Evolutionary conservation across 2,113 vertebrate species (phyloP).

Genomic region (Bettongia penicillata): DNA sequence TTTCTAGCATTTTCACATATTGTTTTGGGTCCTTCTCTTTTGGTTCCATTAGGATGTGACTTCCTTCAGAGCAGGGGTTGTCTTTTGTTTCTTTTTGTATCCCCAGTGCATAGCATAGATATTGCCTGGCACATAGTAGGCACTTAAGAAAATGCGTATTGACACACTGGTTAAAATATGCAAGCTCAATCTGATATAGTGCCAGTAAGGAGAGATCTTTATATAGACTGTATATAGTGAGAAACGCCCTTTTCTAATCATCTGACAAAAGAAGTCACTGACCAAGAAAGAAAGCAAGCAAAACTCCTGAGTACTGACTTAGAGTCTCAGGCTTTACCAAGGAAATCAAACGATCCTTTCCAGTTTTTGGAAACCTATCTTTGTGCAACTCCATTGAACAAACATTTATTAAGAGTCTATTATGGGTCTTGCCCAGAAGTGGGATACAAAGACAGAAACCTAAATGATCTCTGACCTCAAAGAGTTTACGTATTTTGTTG

Average conservation of each 20-base stretch:
- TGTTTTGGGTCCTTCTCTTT: neutral
- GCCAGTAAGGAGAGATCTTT: neutral
- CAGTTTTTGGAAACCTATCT: neutral
- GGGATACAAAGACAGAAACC: neutral
- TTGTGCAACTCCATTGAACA: neutral
- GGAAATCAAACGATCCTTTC: constrained; percentile 6
- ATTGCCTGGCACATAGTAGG: neutral
- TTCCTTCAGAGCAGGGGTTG: no score
- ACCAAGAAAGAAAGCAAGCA: constrained; percentile 1
- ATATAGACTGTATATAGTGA: neutral
- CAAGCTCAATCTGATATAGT: neutral
- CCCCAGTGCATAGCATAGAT: neutral
- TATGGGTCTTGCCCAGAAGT: neutral
- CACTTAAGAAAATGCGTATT: neutral
- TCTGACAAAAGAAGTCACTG: constrained; percentile 26
- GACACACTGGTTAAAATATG: neutral
- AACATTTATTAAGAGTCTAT: neutral
- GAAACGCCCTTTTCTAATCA: neutral
- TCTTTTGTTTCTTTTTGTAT: neutral
- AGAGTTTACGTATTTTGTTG: neutral
- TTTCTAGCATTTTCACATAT: constrained; percentile 26
- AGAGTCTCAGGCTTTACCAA: neutral
- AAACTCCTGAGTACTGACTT: neutral
- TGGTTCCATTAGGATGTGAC: neutral
- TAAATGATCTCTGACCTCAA: neutral